These are phyloP conservation scores for Anas acuta DNA, from an alignment of 2,797 vertebrate species.

Conservation along the genomic window DNA sequence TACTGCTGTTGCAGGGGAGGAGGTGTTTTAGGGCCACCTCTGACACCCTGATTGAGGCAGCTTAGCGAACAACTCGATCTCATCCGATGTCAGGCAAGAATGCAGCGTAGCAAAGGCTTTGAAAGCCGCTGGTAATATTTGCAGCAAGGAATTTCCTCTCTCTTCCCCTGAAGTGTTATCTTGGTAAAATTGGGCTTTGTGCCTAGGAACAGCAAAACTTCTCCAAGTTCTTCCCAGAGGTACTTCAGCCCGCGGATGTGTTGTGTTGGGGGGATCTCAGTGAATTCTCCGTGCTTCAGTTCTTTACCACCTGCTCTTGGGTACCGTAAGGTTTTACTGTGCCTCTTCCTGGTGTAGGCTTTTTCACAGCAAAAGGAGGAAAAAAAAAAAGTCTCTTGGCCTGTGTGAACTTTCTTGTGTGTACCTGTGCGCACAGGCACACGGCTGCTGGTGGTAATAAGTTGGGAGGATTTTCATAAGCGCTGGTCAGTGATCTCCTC, in stretches of 20 bases:
- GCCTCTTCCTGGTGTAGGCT: not conserved
- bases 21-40: not conserved
- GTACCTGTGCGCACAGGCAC: not conserved
- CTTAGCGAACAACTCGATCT: not conserved
- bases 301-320: not conserved
- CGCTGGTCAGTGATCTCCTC: not conserved
- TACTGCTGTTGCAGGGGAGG: accelerated
- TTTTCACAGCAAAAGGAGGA: not conserved
- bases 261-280: not conserved
- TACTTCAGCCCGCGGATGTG: not conserved
- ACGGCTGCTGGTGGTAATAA: not conserved
- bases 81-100: not conserved
- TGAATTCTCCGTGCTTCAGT: accelerated
- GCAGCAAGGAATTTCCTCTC: not conserved
- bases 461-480: not conserved
- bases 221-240: not conserved
- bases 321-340: not conserved
- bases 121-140: not conserved
- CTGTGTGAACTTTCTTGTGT: not conserved
- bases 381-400: not conserved
- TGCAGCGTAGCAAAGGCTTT: not conserved
- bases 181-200: not conserved
- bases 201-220: not conserved
- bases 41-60: not conserved
- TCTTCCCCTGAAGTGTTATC: not conserved